Base-by-base conservation (phyloP, 2,113 vertebrate genomes). In the Pelusios castaneus region DNA sequence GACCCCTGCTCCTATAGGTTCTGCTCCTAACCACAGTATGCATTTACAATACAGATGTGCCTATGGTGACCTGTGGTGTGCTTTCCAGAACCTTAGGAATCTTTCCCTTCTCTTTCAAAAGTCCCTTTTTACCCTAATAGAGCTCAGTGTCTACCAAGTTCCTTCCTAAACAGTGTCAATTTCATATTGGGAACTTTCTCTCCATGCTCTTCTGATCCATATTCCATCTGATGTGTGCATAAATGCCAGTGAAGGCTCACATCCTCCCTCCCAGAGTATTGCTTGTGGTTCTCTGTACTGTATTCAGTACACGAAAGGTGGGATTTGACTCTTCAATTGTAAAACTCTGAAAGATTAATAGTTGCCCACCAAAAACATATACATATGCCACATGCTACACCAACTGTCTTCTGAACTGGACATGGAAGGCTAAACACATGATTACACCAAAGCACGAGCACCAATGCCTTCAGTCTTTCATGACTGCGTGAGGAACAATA, bases 11-110 rank as follows among this genome's bases (percentile, higher is more conserved):
- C 52, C 54, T 75, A 90, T 84, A 45, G 41, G 12, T 76, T 45
- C 41, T 76, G 73, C 73, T 45, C 25, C n/a, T 76, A 45, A 45
- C 14, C 0, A 0, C 79, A 91, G 52, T 87, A 63, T 27, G 31
- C 34, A 34, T 88, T 73, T 84, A 73, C 52, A 51, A 63, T 63
- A 85, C 54, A 85, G 60, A 70, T 47, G 1, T 87, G 90, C 85
- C 85, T 45, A 56, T 34, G 82, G 0, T 2, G 82, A 76, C 43
- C 1, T 1, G 60, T 82, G 55, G 89, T n/a, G 51, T 0, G 1
- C 80, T 22, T 88, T 75, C 47, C 8, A 2, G 43, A n/a, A 22
- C 60, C 29, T 0, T 0, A 85, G 41, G 56, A 94, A 85, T n/a
- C 79, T 8, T 85, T 34, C 73, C 0, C 0, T 43, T 87, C 31